These are phyloP conservation scores for Anthonomus grandis DNA, from an alignment of 1,140 invertebrate species.

Conservation along the genomic window DNA sequence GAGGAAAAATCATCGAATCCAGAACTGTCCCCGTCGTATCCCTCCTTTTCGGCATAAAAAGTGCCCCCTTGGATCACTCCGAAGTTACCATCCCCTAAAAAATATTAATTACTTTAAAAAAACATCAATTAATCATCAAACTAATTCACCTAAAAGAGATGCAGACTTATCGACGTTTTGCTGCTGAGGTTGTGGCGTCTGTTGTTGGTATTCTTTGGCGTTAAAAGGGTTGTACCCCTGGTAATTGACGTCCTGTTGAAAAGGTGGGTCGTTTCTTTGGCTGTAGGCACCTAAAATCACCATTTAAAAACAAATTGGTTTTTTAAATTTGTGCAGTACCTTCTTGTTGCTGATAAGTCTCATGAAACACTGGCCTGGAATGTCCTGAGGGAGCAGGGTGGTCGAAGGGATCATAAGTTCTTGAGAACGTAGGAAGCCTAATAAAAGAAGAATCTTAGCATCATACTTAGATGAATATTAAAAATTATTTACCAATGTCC, in stretches of 20 bases:
- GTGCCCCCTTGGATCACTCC: conserved; percentile 84
- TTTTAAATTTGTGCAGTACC: neutral
- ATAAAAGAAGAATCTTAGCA: neutral
- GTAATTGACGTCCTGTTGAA: conserved; percentile 32
- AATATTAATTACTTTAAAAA: neutral
- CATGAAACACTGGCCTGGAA: conserved; percentile 38
- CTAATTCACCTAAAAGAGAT: conserved; percentile 9
- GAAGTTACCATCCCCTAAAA: conserved; percentile 68
- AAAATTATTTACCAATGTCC: conserved; percentile 11
- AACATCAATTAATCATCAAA: neutral
- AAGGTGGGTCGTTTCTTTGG: conserved; percentile 38
- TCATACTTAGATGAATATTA: neutral
- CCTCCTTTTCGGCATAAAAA: conserved; percentile 64
- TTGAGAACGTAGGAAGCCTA: conserved; percentile 35
- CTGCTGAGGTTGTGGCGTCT: conserved; percentile 1
- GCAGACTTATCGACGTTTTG: conserved; percentile 7
- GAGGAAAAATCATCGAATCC: conserved; percentile 50
- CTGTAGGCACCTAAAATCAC: conserved; percentile 41
- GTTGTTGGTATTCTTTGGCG: conserved; percentile 11
- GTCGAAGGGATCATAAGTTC: conserved; percentile 40
- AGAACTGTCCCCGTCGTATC: conserved; percentile 52
- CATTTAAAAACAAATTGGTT: neutral
- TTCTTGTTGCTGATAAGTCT: conserved; percentile 24
- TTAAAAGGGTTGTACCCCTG: conserved; percentile 36
- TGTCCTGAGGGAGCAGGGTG: conserved; percentile 44